A percentile compares a stretch with the other conserved stretches of the same genome.
These are phyloP conservation scores for Caenorhabditis briggsae DNA, from an alignment of 1,140 invertebrate genomes.

Conservation along the genomic window DNA sequence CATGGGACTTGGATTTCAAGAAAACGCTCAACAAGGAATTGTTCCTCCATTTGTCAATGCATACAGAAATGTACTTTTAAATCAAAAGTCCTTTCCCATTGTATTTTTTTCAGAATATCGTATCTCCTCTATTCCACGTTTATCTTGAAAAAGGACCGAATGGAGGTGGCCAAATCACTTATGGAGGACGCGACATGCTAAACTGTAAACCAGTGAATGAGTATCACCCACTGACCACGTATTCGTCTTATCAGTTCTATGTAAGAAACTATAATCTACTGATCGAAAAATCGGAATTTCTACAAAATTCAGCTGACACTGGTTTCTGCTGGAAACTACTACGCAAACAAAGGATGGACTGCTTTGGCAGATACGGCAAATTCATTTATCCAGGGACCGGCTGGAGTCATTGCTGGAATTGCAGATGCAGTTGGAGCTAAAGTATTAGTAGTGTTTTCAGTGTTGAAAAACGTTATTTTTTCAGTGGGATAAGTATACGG, in stretches of 20 bases:
- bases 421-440: constrained; percentile 16
- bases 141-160: constrained; percentile 1
- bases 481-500: not conserved
- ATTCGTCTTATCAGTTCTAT: constrained; percentile 25
- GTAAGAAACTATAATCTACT: not conserved
- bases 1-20: constrained; percentile 7
- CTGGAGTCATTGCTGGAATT: not conserved
- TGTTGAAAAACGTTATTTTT: not conserved
- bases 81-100: not conserved
- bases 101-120: not conserved
- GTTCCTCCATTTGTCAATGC: constrained; percentile 17
- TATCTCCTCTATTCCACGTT: not conserved
- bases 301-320: not conserved
- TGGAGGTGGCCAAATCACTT: constrained; percentile 16
- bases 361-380: not conserved
- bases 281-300: not conserved
- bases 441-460: not conserved
- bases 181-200: not conserved
- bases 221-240: constrained; percentile 10
- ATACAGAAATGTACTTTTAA: not conserved
- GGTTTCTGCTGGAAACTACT: constrained; percentile 2
- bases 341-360: constrained; percentile 15
- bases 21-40: not conserved
- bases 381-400: not conserved
- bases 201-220: constrained; percentile 3